These are phyloP conservation scores for Syngnathus typhle DNA, from an alignment of 2,113 vertebrate species.

Conservation along the genomic window DNA sequence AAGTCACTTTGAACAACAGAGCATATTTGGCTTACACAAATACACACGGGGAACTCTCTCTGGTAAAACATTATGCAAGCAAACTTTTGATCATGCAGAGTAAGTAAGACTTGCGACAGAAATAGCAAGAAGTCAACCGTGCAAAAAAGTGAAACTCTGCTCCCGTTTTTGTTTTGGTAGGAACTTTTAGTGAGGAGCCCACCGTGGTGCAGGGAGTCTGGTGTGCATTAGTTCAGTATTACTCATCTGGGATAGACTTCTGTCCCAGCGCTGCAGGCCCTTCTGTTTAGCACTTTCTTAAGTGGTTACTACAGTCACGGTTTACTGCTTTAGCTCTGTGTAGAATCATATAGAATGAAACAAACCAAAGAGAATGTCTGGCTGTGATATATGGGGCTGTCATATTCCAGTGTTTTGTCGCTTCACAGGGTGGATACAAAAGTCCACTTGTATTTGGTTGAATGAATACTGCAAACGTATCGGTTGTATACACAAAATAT, in stretches of 20 bases:
- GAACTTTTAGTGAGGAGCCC: slow-evolving; percentile 26
- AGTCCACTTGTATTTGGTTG: not conserved
- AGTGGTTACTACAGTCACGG: slow-evolving; percentile 45
- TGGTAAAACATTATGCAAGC: slow-evolving; percentile 43
- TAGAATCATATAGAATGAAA: slow-evolving; percentile 27
- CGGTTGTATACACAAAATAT: not conserved
- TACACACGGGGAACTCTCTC: slow-evolving; percentile 30
- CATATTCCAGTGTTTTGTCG: not conserved
- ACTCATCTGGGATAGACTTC: slow-evolving; percentile 37
- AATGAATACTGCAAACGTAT: not conserved
- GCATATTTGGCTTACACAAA: slow-evolving; percentile 3
- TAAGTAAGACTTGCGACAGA: slow-evolving; percentile 32
- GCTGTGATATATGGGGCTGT: too few relatives aligned
- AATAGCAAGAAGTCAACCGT: slow-evolving; percentile 52
- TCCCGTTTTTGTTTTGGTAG: slow-evolving; percentile 41
- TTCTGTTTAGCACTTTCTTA: slow-evolving; percentile 36
- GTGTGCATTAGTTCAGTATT: slow-evolving; percentile 38
- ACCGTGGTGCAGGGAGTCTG: slow-evolving; percentile 42
- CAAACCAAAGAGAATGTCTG: too few relatives aligned
- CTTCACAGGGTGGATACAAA: not conserved
- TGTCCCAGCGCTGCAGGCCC: slow-evolving; percentile 25
- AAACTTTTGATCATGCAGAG: slow-evolving; percentile 45
- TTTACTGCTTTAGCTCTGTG: slow-evolving; percentile 52
- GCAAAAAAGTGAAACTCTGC: slow-evolving; percentile 36
- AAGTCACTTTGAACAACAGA: slow-evolving; percentile 9